phyloP scores from a whole-genome alignment of 30 jellyfish, hydroid and myxozoan species.

The Phacellophora camtschatica region DNA sequence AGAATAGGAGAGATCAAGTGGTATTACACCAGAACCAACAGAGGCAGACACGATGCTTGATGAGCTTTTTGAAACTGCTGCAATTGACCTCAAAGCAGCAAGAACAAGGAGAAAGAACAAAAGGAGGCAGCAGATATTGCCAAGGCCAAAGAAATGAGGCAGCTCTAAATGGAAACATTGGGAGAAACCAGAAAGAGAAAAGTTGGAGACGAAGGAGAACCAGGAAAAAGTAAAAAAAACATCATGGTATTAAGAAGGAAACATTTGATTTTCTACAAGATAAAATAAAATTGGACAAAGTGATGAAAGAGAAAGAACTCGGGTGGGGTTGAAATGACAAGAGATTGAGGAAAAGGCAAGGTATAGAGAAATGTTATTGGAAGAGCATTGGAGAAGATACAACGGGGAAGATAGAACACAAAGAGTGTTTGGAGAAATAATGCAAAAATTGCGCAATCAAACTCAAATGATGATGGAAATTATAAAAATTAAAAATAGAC shows the following conservation, averaged over 20 bases:
- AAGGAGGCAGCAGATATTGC: background rate
- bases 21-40: background rate
- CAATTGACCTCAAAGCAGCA: background rate
- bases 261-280: background rate
- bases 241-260: background rate
- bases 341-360: background rate
- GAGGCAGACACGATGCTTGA: background rate
- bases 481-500: background rate
- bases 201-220: background rate
- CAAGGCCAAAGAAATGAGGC: background rate
- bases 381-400: background rate
- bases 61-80: background rate
- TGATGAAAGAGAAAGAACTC: background rate
- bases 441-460: background rate
- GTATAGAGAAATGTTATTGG: background rate
- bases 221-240: background rate
- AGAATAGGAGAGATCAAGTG: background rate
- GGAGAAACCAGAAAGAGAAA: too few relatives aligned
- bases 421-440: background rate
- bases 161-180: background rate
- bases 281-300: background rate
- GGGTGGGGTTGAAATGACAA: background rate
- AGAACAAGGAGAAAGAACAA: too few relatives aligned
- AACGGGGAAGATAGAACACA: background rate
- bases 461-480: background rate